Conservation (phyloP, 1,140 invertebrate species). For the Trachymyrmex cornetzi region DNA sequence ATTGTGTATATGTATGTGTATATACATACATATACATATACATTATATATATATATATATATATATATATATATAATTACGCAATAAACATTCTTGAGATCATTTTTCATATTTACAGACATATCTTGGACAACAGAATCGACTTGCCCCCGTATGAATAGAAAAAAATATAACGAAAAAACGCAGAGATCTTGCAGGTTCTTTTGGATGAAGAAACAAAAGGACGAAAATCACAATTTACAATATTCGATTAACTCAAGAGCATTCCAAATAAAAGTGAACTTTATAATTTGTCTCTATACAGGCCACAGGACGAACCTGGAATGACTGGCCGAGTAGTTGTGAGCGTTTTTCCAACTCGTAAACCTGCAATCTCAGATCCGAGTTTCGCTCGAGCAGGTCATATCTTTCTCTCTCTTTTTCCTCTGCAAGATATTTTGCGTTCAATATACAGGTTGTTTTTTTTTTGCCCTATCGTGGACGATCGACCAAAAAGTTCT, state of each 20-base stretch:
- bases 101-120: conserved; percentile 8
- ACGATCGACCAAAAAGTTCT: conserved; percentile 81
- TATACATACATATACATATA: neutral
- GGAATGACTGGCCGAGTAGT: conserved; percentile 86
- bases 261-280: conserved; percentile 81
- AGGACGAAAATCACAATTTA: conserved; percentile 61
- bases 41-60: neutral
- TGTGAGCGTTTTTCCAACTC: conserved; percentile 87
- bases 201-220: conserved; percentile 76
- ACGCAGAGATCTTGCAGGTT: conserved; percentile 81
- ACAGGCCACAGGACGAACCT: conserved; percentile 86
- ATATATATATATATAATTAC: neutral
- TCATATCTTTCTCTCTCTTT: conserved; percentile 87
- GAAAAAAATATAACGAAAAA: conserved; percentile 67
- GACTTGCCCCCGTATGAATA: conserved; percentile 39
- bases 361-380: conserved; percentile 87
- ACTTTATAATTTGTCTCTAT: conserved; percentile 78
- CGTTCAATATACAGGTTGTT: conserved; percentile 83
- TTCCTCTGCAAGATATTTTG: conserved; percentile 87
- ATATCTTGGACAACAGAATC: conserved; percentile 44
- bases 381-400: conserved; percentile 86
- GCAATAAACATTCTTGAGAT: neutral
- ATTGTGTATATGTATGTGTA: neutral
- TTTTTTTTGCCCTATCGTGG: conserved; percentile 75
- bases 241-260: conserved; percentile 68